phyloP scores from a whole-genome alignment of 2,888 invertebrate species.

The Entomobrya proxima region DNA sequence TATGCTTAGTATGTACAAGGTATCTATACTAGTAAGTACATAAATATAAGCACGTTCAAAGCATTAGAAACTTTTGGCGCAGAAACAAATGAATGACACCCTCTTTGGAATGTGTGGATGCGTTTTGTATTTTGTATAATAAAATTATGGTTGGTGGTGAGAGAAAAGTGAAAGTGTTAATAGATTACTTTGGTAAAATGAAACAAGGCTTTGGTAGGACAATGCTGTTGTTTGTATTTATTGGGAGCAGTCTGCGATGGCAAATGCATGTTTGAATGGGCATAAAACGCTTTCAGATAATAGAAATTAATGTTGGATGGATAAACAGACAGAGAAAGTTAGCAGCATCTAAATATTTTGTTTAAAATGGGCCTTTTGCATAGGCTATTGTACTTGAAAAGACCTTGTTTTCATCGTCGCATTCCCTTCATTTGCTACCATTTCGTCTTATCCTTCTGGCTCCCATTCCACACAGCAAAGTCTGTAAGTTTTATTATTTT shows the following conservation, averaged over 20 bases:
- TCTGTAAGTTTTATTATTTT: constrained; percentile 1
- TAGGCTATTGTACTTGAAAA: not conserved
- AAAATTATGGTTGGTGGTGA: not conserved
- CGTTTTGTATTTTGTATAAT: not conserved
- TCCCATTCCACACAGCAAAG: not conserved
- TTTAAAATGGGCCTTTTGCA: not conserved
- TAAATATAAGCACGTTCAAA: too few relatives aligned
- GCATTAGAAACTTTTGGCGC: not conserved
- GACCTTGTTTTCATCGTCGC: not conserved
- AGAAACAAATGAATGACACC: not conserved
- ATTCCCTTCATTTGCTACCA: constrained; percentile 5
- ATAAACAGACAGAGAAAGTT: not conserved
- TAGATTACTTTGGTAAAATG: constrained; percentile 21
- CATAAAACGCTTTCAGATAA: constrained; percentile 6
- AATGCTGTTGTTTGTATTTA: not conserved
- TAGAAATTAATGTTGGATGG: constrained; percentile 37
- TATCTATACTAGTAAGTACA: too few relatives aligned
- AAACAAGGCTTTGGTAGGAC: too few relatives aligned
- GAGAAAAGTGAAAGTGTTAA: constrained; percentile 30
- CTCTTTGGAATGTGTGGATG: not conserved
- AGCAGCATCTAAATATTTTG: not conserved
- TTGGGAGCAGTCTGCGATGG: not conserved
- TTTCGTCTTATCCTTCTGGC: not conserved
- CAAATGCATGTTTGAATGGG: not conserved
- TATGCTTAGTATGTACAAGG: too few relatives aligned